Conservation (phyloP, 2,888 invertebrate species). For the Pollenia labialis region DNA sequence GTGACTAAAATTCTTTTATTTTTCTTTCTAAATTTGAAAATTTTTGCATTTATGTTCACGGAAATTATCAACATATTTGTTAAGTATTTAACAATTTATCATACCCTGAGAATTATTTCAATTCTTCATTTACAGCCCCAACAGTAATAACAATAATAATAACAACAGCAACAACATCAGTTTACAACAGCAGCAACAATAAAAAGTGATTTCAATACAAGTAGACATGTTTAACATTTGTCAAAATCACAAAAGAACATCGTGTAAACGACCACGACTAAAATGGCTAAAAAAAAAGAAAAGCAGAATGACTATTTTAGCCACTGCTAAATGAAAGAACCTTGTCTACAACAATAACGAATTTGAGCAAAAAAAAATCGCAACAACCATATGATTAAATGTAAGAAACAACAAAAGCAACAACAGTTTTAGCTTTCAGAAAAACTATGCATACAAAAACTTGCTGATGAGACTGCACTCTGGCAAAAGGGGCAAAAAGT, state of each 20-base stretch:
- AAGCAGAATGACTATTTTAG: conserved; percentile 67
- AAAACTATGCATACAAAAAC: neutral
- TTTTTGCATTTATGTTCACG: conserved; percentile 67
- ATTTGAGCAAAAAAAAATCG: conserved; percentile 40
- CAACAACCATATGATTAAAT: conserved; percentile 58
- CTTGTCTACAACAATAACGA: neutral
- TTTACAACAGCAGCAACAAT: conserved; percentile 23
- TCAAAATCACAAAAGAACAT: conserved; percentile 74
- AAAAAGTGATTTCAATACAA: conserved; percentile 73
- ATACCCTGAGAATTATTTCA: conserved; percentile 73
- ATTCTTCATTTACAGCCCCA: conserved; percentile 62
- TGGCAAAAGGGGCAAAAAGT: conserved; percentile 34
- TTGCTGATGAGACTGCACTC: conserved; percentile 36
- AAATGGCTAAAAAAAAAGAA: conserved; percentile 30
- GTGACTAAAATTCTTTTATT: neutral
- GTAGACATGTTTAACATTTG: conserved; percentile 74
- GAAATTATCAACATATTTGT: conserved; percentile 74
- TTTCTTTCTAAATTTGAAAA: neutral
- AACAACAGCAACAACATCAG: conserved; percentile 30
- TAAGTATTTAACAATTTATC: conserved; percentile 73
- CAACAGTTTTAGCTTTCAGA: neutral
- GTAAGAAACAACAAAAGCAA: conserved; percentile 5
- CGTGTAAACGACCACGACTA: conserved; percentile 72
- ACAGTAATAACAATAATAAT: conserved; percentile 56
- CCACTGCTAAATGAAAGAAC: conserved; percentile 55